Base-by-base conservation (phyloP, 1,140 invertebrate species). In the Ceratina australensis region DNA sequence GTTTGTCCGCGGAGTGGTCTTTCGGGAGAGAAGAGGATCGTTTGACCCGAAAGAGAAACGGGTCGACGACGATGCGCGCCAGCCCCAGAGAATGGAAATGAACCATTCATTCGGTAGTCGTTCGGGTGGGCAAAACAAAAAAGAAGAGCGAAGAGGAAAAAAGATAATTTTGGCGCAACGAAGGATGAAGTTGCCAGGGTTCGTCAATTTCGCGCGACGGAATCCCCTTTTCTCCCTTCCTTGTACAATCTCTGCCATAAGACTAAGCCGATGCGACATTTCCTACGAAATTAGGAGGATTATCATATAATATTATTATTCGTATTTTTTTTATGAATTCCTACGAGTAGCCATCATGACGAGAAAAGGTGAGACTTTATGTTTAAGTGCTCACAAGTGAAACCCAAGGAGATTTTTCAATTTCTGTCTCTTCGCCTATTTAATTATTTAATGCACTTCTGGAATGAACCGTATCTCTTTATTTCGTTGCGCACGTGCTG, bases 1-100 rank as follows among this genome's bases (percentile, higher is more conserved):
- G 74, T 79, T 82, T 73, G 67, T 65, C 68, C 60, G 24, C 76
- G 71, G 67, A 80, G 77, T 68, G 77, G 61, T 84, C 47, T 72
- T 64, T 73, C 72, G 56, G 18, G 26, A 63, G 72, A 59, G 66
- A 78, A 49, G 66, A 78, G 81, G 65, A 83, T 80, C 84, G 84
- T 79, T 79, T 80, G 82, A 85, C 83, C 83, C 80, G 86, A 85
- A 78, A 78, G 75, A 54, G 69, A 67, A 76, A 47, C 76, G 66
- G 67, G 77, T 75, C 80, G 63, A 57, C 81, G 80, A 54, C 69
- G 54, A 24, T 61, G 10, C 67, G 77, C 57, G 56, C 60, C 60
- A 57, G 18, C 24, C 26, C 8, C 49, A 47, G 66, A 75, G 78
- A 78, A 78, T 72, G 65, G 59, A 67, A 72, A 57, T 52, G 69